A percentile compares a stretch with the other conserved stretches of the same genome.
Conservation (phyloP, 2,888 invertebrate genomes). For the Hirtodrosophila cameraria region DNA sequence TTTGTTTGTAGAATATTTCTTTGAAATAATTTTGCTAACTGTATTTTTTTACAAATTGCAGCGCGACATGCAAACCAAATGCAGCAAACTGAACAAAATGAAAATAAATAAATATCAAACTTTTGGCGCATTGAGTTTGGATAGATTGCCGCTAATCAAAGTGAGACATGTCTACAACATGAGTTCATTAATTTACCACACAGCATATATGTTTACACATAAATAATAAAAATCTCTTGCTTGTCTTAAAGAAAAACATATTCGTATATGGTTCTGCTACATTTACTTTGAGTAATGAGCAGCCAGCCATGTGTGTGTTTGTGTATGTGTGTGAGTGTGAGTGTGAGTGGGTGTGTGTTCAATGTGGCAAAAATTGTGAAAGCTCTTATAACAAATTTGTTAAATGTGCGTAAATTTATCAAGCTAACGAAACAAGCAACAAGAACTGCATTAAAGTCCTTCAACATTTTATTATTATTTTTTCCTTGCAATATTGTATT, state of each 20-base stretch:
- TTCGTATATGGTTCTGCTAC: constrained; percentile 35
- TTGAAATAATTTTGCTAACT: no score
- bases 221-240: constrained; percentile 2
- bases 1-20: no score
- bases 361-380: constrained; percentile 54
- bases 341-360: constrained; percentile 20
- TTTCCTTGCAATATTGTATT: no score
- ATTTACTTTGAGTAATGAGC: constrained; percentile 65
- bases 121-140: constrained; percentile 3
- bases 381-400: constrained; percentile 62
- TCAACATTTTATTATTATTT: not conserved
- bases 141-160: constrained; percentile 53
- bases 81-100: constrained; percentile 22
- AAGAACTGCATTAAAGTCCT: not conserved
- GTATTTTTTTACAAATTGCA: constrained; percentile 52
- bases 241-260: constrained; percentile 2
- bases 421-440: constrained; percentile 28
- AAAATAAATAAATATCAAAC: constrained; percentile 3
- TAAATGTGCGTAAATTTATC: constrained; percentile 68
- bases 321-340: constrained; percentile 8
- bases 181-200: constrained; percentile 68
- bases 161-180: constrained; percentile 56
- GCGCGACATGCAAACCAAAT: constrained; percentile 55
- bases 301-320: constrained; percentile 16
- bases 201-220: constrained; percentile 10